These are phyloP conservation scores for Oreochromis niloticus DNA, from an alignment of 2,113 vertebrate species.

Conservation along the genomic window DNA sequence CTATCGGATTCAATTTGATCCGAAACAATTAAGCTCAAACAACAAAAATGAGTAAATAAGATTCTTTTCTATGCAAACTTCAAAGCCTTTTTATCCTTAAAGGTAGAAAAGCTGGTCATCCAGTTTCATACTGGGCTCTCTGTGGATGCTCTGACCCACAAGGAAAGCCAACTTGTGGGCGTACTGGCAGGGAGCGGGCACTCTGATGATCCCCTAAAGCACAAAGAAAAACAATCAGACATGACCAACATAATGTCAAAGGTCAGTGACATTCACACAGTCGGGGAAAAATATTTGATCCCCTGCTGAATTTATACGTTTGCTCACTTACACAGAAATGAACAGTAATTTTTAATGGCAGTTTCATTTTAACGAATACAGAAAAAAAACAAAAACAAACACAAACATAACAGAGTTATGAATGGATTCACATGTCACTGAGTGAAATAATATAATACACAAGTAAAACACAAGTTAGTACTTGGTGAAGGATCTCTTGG, in stretches of 20 bases:
- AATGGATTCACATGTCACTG: neutral
- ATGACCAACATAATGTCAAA: neutral
- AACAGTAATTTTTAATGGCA: neutral
- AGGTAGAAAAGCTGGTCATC: conserved; percentile 89
- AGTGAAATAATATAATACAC: neutral
- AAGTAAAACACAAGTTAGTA: neutral
- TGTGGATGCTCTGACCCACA: conserved; percentile 90
- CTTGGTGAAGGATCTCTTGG: neutral
- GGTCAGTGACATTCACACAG: neutral
- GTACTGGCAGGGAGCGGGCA: conserved; percentile 94
- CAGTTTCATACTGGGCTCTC: conserved; percentile 75
- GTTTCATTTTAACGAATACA: neutral
- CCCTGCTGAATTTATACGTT: neutral
- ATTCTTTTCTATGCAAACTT: neutral
- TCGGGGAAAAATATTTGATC: neutral
- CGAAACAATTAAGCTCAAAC: neutral
- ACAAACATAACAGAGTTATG: neutral
- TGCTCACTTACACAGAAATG: neutral
- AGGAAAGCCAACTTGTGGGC: conserved; percentile 95
- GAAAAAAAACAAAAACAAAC: neutral
- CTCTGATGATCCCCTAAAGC: conserved; percentile 83
- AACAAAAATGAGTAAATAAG: neutral
- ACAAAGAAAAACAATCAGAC: neutral
- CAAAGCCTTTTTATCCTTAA: conserved; percentile 37
- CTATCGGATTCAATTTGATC: neutral